Evolutionary conservation across 2,113 vertebrate species (phyloP).

Genomic region (Otocyon megalotis): DNA sequence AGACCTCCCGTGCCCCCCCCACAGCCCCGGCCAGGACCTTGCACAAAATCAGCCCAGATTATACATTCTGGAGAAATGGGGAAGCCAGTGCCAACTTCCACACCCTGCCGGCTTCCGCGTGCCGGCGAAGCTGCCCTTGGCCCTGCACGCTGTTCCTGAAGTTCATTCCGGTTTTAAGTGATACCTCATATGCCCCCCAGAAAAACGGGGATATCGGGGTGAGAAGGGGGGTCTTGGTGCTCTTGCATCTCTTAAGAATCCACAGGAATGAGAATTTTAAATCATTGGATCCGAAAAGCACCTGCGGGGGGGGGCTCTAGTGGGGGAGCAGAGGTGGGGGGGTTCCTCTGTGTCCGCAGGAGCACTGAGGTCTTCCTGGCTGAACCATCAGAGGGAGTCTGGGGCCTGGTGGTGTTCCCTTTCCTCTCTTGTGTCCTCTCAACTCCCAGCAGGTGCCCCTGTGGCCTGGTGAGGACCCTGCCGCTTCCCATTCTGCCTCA

Average conservation of each 20-base stretch:
- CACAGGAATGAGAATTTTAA: slow-evolving; percentile 22
- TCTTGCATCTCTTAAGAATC: slow-evolving; percentile 44
- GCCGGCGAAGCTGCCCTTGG: neutral
- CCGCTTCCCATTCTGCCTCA: neutral
- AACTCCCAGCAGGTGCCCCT: neutral
- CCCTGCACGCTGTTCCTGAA: neutral
- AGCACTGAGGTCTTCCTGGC: neutral
- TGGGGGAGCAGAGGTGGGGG: neutral
- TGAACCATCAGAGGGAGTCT: neutral
- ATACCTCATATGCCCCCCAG: neutral
- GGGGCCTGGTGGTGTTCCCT: neutral
- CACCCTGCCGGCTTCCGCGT: neutral
- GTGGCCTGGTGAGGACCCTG: neutral
- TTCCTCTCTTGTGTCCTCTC: neutral
- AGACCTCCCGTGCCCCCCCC: neutral
- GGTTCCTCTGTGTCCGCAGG: neutral
- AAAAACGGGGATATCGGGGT: neutral
- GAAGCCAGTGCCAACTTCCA: neutral
- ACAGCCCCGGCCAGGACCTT: neutral
- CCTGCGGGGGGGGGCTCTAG: neutral
- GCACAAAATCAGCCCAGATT: neutral
- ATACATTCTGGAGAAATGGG: neutral
- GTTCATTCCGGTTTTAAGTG: slow-evolving; percentile 41
- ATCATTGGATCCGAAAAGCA: neutral
- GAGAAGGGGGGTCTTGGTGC: neutral